phyloP scores from a whole-genome alignment of 2,797 vertebrate species.

The Hirundo rustica region DNA sequence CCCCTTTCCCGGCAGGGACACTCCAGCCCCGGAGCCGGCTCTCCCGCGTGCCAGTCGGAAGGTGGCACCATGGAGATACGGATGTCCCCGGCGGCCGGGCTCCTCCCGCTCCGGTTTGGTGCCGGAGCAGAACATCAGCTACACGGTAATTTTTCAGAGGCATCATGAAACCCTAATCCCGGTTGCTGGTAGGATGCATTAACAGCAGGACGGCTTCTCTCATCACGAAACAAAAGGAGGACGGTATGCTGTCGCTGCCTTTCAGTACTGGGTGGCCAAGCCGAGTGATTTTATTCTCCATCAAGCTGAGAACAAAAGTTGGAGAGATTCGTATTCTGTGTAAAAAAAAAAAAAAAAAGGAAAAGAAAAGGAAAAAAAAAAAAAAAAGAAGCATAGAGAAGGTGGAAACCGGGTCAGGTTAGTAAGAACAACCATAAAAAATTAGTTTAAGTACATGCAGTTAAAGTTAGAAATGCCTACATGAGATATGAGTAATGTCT shows the following conservation, averaged over 20 bases:
- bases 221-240: neutral
- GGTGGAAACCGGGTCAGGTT: neutral
- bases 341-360: neutral
- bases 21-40: neutral
- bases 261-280: neutral
- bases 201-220: neutral
- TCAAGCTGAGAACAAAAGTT: neutral
- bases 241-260: neutral
- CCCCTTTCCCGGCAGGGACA: rapidly evolving
- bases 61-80: conserved; percentile 25
- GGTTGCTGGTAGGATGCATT: neutral
- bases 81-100: neutral
- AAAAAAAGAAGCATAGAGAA: neutral
- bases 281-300: neutral
- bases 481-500: neutral
- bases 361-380: neutral
- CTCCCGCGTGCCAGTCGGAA: neutral
- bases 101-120: neutral
- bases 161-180: neutral
- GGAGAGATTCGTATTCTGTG: neutral
- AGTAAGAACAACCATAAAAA: neutral
- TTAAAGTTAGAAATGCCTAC: conserved; percentile 5
- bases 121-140: neutral
- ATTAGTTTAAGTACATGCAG: neutral
- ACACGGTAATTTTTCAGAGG: neutral